Evolutionary conservation across 2,888 invertebrate species (phyloP).

Genomic region (Morpho helenor): DNA sequence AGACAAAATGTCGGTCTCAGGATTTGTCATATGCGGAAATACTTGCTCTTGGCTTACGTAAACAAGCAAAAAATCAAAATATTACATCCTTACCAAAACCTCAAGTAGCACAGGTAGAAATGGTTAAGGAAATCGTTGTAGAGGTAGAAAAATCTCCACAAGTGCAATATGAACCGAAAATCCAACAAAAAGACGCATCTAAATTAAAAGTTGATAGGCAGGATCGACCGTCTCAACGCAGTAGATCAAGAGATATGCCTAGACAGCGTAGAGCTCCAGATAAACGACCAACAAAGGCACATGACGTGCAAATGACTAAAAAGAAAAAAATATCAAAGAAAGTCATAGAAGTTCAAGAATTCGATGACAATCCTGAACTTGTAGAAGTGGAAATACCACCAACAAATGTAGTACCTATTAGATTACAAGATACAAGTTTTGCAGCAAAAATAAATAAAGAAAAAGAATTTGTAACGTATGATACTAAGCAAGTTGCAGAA

Average conservation of each 20-base stretch:
- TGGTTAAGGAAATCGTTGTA: slow-evolving; percentile 55
- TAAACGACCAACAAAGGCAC: slow-evolving; percentile 55
- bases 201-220: slow-evolving; percentile 32
- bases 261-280: slow-evolving; percentile 60
- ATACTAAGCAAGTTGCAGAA: slow-evolving; percentile 35
- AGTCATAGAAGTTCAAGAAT: slow-evolving; percentile 65
- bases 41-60: slow-evolving; percentile 81
- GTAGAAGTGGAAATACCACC: slow-evolving; percentile 21
- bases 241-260: slow-evolving; percentile 63
- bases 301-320: slow-evolving; percentile 52
- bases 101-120: slow-evolving; percentile 60
- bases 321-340: slow-evolving; percentile 61
- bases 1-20: slow-evolving; percentile 62
- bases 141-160: slow-evolving; percentile 48
- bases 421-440: slow-evolving; percentile 5
- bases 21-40: slow-evolving; percentile 87
- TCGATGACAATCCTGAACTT: slow-evolving; percentile 47
- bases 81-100: slow-evolving; percentile 54
- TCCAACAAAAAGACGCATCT: slow-evolving; percentile 26
- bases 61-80: slow-evolving; percentile 44
- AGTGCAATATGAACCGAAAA: slow-evolving; percentile 40
- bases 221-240: slow-evolving; percentile 44
- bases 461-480: slow-evolving; percentile 12
- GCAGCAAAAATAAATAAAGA: slow-evolving; percentile 17
- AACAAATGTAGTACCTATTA: not conserved